Evolutionary conservation across 2,797 vertebrate species (phyloP), one percentile per base, ranked within the genome.

Genomic region (Lepidocolaptes lacrymiger): DNA sequence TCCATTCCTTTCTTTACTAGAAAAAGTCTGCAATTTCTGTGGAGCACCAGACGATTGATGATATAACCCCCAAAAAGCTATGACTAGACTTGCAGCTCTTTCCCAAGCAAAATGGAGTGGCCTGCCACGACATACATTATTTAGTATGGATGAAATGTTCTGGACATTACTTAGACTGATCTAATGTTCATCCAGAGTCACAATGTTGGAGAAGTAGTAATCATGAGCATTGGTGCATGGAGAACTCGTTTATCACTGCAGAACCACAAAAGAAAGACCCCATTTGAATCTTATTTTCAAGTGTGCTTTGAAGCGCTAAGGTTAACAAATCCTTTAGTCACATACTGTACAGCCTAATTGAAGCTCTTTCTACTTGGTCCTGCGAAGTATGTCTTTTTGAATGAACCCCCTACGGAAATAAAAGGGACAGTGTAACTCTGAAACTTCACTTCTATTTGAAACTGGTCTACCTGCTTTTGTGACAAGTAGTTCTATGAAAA

Each of bases 231-330:
- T 96, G 95, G 89, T 96, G 95, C 96, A 96, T 97, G 93, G 95
- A 97, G 95, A 97, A 96, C 96, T 96, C 92, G 68, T 97, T 96
- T 96, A 95, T 96, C 96, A 89, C 91, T 83, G 94, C 91, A 89
- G 95, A 96, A 94, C 93, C 91, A 96, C 93, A 81, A 94, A 96
- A 97, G 95, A 97, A 96, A 91, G 41, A 95, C 73, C 91, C 95
- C 89, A 96, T 97, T 82, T 84, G 87, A 94, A 95, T 97, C 96
- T 88, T 97, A 95, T 96, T 97, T 87, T 92, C 75, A 94, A 89
- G 92, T 73, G 88, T 75, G 68, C 94, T 97, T 97, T 98, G 96
- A 97, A 97, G 95, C 91, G 39, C 92, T 95, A 48, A 96, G 87
- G 88, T 96, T 96, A 93, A 80, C 58, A 77, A 83, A 96, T 97